These are phyloP conservation scores for Bergia sp. DNA, from an alignment of 92 coral and sea anemone species.

Conservation along the genomic window DNA sequence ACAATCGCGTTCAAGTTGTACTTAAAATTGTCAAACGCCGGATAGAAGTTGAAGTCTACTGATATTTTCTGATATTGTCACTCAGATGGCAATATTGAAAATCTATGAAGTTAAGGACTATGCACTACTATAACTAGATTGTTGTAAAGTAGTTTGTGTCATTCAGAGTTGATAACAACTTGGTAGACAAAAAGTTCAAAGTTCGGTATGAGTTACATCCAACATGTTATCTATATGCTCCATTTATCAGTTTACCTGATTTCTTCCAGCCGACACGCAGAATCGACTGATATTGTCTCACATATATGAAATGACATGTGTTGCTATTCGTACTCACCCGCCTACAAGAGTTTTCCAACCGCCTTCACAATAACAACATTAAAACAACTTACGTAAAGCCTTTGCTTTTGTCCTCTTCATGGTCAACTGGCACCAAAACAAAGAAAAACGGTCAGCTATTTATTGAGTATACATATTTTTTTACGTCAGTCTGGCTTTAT, in stretches of 20 bases:
- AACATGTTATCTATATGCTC: too few species aligned
- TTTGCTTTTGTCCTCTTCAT: background rate
- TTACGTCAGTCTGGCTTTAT: background rate
- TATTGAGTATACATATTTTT: background rate
- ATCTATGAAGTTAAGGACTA: background rate
- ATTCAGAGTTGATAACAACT: background rate
- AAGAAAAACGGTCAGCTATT: background rate
- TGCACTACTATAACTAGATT: background rate
- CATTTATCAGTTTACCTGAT: background rate
- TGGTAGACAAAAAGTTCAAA: background rate
- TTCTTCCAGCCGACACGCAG: background rate
- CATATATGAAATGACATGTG: background rate
- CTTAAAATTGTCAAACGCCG: background rate
- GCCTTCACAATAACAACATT: background rate
- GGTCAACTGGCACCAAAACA: background rate
- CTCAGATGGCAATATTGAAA: background rate
- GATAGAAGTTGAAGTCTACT: background rate
- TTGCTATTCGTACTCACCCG: background rate
- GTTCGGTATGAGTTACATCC: background rate
- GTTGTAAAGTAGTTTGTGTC: background rate
- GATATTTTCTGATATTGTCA: background rate
- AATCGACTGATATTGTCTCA: background rate
- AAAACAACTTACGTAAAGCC: background rate
- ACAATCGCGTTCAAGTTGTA: background rate
- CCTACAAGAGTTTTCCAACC: background rate